A percentile compares a stretch with the other conserved stretches of the same genome.
Evolutionary conservation across 1,140 invertebrate genomes (phyloP).

Genomic region (Venustaconcha ellipsiformis): DNA sequence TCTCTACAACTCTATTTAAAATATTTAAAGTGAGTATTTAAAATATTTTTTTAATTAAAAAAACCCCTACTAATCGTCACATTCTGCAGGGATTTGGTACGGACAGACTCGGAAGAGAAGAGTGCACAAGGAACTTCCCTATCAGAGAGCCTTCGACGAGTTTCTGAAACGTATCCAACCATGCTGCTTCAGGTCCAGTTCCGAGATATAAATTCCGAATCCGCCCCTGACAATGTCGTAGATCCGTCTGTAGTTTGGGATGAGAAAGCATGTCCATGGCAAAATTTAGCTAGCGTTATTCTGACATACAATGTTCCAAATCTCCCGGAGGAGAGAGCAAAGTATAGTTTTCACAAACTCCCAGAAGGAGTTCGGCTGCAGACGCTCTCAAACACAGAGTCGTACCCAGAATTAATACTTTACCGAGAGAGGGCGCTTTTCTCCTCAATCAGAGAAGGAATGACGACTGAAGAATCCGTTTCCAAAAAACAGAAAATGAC

Average conservation of each 20-base stretch:
- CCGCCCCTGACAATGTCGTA: background rate
- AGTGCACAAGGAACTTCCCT: constrained; percentile 10
- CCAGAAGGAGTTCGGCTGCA: constrained; percentile 8
- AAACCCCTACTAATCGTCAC: too few relatives aligned
- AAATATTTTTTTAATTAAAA: too few relatives aligned
- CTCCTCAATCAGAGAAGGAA: constrained; percentile 13
- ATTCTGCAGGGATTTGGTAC: too few relatives aligned
- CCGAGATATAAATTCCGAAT: background rate
- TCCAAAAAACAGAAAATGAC: constrained; percentile 4
- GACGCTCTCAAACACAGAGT: constrained; percentile 8
- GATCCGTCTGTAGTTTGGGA: constrained; percentile 19
- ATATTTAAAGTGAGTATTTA: too few relatives aligned
- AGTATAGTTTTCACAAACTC: constrained; percentile 15
- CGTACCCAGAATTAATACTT: constrained; percentile 7
- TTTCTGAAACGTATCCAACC: constrained; percentile 4
- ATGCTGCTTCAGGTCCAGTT: constrained; percentile 27
- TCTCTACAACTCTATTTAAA: too few relatives aligned
- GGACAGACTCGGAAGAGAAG: too few relatives aligned
- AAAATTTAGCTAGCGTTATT: constrained; percentile 2
- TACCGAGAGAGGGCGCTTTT: constrained; percentile 24
- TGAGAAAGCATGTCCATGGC: constrained; percentile 23
- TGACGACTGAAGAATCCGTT: background rate
- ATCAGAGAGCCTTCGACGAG: constrained; percentile 3
- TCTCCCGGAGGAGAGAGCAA: constrained; percentile 14
- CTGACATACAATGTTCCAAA: constrained; percentile 22